phyloP scores from a whole-genome alignment of 2,888 invertebrate genomes.

The Chromoteleia sp. region DNA sequence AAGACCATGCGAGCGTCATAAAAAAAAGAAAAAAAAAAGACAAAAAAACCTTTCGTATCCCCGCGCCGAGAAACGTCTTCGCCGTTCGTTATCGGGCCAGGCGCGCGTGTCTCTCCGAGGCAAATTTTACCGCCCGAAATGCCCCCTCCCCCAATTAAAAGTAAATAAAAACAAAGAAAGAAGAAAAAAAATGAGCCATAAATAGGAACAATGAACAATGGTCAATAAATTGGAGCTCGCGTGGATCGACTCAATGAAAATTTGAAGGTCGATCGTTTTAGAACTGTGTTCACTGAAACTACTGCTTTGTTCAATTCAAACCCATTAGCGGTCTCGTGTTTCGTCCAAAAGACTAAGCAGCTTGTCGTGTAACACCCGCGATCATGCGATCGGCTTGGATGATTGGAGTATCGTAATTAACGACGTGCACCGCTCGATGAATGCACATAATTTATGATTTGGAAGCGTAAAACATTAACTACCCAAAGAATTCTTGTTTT shows the following conservation, averaged over 20 bases:
- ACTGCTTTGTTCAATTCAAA: conserved; percentile 45
- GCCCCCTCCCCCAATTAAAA: not conserved
- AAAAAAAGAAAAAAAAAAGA: no score
- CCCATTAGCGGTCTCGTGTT: conserved; percentile 52
- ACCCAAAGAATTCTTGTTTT: no score
- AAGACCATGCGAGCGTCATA: conserved; percentile 30
- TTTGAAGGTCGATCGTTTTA: conserved; percentile 25
- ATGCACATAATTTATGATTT: conserved; percentile 38
- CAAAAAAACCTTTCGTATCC: conserved; percentile 20
- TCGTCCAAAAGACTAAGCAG: conserved; percentile 43
- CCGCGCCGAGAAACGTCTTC: conserved; percentile 11
- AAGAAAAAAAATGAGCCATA: no score
- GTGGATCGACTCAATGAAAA: conserved; percentile 14
- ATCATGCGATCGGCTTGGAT: conserved; percentile 58
- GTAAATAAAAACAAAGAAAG: no score
- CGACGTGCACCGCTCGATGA: conserved; percentile 17
- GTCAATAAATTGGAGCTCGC: conserved; percentile 21
- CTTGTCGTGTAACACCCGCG: conserved; percentile 53
- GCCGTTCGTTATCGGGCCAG: conserved; percentile 11
- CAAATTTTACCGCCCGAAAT: not conserved
- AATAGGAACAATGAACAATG: conserved; percentile 52
- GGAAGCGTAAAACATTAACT: conserved; percentile 6
- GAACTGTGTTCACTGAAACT: conserved; percentile 25
- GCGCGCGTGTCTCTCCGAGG: conserved; percentile 2
- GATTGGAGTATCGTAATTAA: conserved; percentile 46